These are phyloP conservation scores for Willisornis vidua DNA, from an alignment of 2,113 vertebrate species.

Conservation along the genomic window DNA sequence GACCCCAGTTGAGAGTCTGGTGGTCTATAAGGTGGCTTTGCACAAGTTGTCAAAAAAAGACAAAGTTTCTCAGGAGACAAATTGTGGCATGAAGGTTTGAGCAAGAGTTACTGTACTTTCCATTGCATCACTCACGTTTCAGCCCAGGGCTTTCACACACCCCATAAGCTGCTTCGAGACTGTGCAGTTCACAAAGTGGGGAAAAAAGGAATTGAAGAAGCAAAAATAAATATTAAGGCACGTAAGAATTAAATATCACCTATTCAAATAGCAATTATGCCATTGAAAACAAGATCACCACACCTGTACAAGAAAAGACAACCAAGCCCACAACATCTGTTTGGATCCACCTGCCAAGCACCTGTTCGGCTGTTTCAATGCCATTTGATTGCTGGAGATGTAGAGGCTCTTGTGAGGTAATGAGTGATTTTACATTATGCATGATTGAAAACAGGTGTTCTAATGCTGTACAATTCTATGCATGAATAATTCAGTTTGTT, in stretches of 20 bases:
- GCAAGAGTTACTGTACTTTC: background rate
- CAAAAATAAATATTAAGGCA: constrained; percentile 97
- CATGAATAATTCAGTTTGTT: constrained; percentile 97
- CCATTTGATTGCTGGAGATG: constrained; percentile 97
- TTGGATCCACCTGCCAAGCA: constrained; percentile 98
- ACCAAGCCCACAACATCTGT: constrained; percentile 93
- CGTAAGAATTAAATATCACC: constrained; percentile 91
- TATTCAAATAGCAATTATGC: constrained; percentile 96
- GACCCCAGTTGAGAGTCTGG: background rate
- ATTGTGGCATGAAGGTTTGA: background rate
- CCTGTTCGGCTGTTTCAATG: constrained; percentile 97
- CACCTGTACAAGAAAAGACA: constrained; percentile 95
- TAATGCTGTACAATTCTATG: constrained; percentile 90
- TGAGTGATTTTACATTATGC: constrained; percentile 94
- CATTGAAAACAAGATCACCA: constrained; percentile 89
- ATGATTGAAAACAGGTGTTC: constrained; percentile 99
- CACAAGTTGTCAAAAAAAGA: background rate
- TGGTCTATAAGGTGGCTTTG: background rate
- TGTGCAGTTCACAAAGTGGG: constrained; percentile 15
- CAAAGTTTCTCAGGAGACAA: background rate
- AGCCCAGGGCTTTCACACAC: constrained; percentile 8
- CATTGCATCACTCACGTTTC: background rate
- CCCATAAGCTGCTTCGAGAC: constrained; percentile 25
- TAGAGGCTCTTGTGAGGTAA: constrained; percentile 97
- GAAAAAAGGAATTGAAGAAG: constrained; percentile 75